Evolutionary conservation across 2,113 vertebrate species (phyloP), one percentile per base, ranked within the genome.

Genomic region (Platichthys flesus): DNA sequence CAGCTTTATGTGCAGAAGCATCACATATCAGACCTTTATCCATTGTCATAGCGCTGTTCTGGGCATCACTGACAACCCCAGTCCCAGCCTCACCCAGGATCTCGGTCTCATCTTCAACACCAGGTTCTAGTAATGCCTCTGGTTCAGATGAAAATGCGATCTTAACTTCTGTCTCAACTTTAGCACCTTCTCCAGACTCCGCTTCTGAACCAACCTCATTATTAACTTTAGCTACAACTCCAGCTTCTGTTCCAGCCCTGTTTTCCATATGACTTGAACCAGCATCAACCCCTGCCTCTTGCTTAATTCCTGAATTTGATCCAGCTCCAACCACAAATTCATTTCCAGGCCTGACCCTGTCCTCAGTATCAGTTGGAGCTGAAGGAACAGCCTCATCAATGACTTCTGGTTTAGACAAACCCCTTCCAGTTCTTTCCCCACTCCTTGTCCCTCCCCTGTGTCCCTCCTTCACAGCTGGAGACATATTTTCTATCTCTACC

Each of bases 401-500:
- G 15, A 45, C 18, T 61, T 86, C 89, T n/a, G 65, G 23, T 78
- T 87, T 83, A 8, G 51, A 4, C 20, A 45, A 12, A 59, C 2
- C 20, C 35, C 60, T 80, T 21, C 54, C 81, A 15, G 9, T 6
- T 70, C 63, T 89, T 20, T 87, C 86, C 18, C 52, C 80, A 73
- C 35, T 58, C 37, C 54, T 85, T 31, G 40, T 31, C 31, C 31
- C 31, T 31, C 31, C 80, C 42, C 52, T 78, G 15, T 83, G 82
- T 35, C 67, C 63, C 14, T 90, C 90, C 26, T 66, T 71, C 9
- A 66, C 23, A 60, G 24, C 18, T 28, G 82, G 67, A 49, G 42
- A n/a, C 52, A 68, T 68, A 64, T 86, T 78, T 71, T 90, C 83
- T 7, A 68, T 63, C 14, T 82, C 76, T 4, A 79, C 4, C 18